Evolutionary conservation across 35 echinoderm and acorn worm species (phyloP), one percentile per base, ranked within the genome.

Genomic region (Diadema setosum): DNA sequence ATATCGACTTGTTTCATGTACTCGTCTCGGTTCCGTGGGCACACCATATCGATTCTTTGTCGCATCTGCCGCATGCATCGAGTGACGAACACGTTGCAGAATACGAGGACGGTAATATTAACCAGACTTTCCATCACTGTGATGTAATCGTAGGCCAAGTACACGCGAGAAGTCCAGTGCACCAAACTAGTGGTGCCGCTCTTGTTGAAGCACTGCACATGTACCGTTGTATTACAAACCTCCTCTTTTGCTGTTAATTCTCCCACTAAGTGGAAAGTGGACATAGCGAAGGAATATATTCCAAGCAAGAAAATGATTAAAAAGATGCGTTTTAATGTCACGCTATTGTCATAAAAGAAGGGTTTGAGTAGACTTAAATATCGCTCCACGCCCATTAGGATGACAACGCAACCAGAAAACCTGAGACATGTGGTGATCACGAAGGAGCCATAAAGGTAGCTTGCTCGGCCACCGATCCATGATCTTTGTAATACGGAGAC

Each of bases 331-430:
- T 43, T 48, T 31, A 58, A 42, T 1, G 90, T 97, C 4, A 93
- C 81, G 14, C 60, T 59, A 14, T 97, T 89, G 15, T 97, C 94
- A 49, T 97, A 97, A 5, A 93, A 89, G 75, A 97, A 97, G 4
- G 94, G 91, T 59, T 90, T 93, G 48, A 88, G 85, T 43, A 97
- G 85, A 33, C 90, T 90, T 5, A 97, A 81, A 59, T 86, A 97
- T 11, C 94, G 69, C 81, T 97, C 94, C 2, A 97, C 85, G 7
- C 94, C 91, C 94, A 97, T 97, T 18, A 93, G 39, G 20, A 97
- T 91, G 14, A 97, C 91, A 16, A 97, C 81, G 40, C 70, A 90
- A 25, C 87, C 81, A 2, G 94, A 97, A 14, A 97, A 73, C 39
- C 87, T 43, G 11, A 70, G 74, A 25, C 86, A 93, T 21, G 91